phyloP scores from a whole-genome alignment of 2,888 invertebrate genomes.

The Steinernema carpocapsae region DNA sequence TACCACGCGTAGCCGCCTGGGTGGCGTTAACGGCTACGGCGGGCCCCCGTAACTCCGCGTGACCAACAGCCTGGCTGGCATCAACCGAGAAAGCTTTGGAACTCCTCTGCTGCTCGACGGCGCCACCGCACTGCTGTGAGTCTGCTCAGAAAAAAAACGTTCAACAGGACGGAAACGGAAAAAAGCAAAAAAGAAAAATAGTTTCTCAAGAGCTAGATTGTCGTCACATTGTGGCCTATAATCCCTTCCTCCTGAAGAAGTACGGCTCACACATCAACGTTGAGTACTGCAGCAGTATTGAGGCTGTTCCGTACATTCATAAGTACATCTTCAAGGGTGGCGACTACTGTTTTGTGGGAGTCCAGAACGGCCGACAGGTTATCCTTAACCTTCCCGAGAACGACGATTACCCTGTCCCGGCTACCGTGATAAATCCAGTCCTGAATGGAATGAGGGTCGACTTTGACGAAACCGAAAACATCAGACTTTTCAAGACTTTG shows the following conservation, averaged over 20 bases:
- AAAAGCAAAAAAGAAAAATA: no score
- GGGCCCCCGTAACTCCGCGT: no score
- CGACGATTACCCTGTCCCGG: background rate
- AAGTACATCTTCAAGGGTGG: background rate
- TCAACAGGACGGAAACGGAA: no score
- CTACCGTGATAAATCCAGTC: background rate
- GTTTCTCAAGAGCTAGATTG: no score
- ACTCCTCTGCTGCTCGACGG: no score
- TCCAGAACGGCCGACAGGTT: background rate
- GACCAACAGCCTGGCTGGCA: no score
- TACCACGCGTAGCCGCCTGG: no score
- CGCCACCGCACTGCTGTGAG: no score
- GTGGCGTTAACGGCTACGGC: no score
- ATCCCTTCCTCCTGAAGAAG: background rate
- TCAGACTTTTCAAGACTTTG: background rate
- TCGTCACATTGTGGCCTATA: background rate
- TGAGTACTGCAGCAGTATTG: background rate
- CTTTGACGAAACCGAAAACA: background rate
- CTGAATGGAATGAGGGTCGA: background rate
- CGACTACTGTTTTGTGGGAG: background rate
- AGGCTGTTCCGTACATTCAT: background rate
- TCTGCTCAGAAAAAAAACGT: no score
- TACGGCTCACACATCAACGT: background rate
- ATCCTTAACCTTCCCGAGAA: background rate
- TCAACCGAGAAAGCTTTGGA: no score